Evolutionary conservation across 2,113 vertebrate species (phyloP).

Genomic region (Bambusicola thoracicus): DNA sequence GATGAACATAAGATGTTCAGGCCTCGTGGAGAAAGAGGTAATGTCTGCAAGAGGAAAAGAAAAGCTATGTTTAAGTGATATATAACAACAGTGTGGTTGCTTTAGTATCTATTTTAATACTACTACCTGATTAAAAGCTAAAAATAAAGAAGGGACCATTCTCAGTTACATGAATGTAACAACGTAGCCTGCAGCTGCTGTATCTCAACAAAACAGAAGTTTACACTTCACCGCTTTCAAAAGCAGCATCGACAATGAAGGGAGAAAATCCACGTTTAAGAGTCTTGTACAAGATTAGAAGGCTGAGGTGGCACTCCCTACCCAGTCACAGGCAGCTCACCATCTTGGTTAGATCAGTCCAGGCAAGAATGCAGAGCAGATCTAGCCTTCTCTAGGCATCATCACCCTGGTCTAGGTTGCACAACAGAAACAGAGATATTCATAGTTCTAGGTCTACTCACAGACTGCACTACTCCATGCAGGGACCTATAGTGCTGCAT

Average conservation of each 20-base stretch:
- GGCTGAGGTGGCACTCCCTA: neutral
- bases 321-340: neutral
- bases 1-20: neutral
- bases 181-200: neutral
- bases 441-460: neutral
- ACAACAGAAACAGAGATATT: neutral
- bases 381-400: neutral
- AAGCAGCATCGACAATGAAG: neutral
- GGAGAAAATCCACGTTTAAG: neutral
- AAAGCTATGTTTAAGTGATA: neutral
- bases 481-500: neutral
- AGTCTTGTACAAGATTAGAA: neutral
- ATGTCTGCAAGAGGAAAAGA: neutral
- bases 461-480: neutral
- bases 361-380: neutral
- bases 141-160: neutral
- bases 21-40: neutral
- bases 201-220: neutral
- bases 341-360: neutral
- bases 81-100: neutral
- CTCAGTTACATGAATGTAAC: neutral
- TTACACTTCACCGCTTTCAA: neutral
- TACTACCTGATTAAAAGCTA: neutral
- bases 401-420: neutral
- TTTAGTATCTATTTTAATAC: conserved; percentile 4